Evolutionary conservation across 2,113 vertebrate species (phyloP).

Genomic region (Chlamydotis undulata): DNA sequence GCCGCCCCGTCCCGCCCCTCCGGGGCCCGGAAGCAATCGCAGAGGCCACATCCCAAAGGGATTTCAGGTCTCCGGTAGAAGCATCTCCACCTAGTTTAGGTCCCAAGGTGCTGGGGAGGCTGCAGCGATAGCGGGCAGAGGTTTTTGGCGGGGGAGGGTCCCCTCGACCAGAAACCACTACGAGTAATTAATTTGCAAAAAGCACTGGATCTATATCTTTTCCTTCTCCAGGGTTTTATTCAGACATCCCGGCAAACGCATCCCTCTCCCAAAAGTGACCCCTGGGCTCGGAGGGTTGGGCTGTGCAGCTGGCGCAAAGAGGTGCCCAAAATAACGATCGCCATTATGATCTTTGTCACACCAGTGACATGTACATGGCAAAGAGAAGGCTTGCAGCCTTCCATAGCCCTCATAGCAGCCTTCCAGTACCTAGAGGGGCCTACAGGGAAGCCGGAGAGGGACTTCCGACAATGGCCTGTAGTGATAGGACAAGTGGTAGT

Average conservation of each 20-base stretch:
- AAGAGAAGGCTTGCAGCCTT: no score
- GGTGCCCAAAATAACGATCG: fast-evolving
- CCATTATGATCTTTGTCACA: fast-evolving
- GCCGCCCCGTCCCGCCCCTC: background rate
- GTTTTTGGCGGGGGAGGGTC: no score
- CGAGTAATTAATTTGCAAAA: fast-evolving
- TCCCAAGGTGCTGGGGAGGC: background rate
- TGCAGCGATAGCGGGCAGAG: background rate
- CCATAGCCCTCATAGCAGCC: no score
- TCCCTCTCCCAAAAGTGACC: background rate
- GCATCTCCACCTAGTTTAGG: no score
- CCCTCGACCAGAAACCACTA: background rate
- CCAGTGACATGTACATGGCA: background rate
- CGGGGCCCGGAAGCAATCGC: constrained; percentile 59
- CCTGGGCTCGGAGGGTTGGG: background rate
- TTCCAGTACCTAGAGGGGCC: no score
- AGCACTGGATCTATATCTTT: fast-evolving
- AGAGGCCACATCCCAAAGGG: background rate
- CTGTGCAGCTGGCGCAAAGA: background rate
- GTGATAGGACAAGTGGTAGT: no score
- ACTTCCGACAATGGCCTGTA: no score
- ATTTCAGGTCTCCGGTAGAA: background rate
- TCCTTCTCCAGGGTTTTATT: background rate
- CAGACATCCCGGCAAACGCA: fast-evolving
- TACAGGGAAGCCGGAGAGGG: no score